Conservation (phyloP, 2,888 invertebrate species). For the Griposia aprilina region DNA sequence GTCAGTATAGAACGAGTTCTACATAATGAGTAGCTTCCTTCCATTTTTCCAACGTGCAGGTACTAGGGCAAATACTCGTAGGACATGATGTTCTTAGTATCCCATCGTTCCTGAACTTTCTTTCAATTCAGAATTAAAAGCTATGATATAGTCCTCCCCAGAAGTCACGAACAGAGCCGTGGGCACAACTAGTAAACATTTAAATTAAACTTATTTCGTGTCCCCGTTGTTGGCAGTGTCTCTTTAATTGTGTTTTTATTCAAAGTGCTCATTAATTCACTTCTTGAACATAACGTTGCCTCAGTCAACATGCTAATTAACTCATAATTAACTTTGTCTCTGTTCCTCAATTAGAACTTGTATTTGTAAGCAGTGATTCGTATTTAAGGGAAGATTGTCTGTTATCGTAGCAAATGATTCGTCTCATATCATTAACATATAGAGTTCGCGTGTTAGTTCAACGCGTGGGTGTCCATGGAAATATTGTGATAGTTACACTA, state of each 20-base stretch:
- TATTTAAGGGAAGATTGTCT: background rate
- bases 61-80: background rate
- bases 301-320: conserved; percentile 44
- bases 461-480: background rate
- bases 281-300: conserved; percentile 16
- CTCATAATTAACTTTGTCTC: conserved; percentile 26
- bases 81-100: background rate
- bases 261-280: conserved; percentile 31
- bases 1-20: background rate
- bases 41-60: background rate
- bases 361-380: conserved; percentile 40
- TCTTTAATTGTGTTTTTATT: conserved; percentile 35
- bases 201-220: background rate
- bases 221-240: background rate
- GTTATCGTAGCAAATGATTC: background rate
- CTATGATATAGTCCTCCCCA: no score
- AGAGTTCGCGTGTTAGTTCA: conserved; percentile 6
- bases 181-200: background rate
- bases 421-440: conserved; percentile 13
- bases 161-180: background rate
- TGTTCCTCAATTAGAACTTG: conserved; percentile 42
- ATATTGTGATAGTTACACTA: conserved; percentile 3
- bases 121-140: background rate
- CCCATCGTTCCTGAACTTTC: background rate
- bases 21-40: no score